Conservation (phyloP, 2,113 vertebrate genomes). For the Andinoacara biseriatus region DNA sequence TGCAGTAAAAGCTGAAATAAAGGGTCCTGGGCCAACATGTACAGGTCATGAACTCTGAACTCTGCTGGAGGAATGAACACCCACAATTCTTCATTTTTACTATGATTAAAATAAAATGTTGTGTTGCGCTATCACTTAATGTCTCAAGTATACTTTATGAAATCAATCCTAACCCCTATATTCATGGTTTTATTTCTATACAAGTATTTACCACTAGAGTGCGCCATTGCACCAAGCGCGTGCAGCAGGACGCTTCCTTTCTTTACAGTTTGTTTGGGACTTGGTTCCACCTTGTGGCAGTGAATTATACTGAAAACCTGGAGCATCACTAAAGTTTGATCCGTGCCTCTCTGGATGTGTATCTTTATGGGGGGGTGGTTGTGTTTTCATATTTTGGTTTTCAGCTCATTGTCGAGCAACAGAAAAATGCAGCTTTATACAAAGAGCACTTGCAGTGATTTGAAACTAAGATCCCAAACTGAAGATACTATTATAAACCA, state of each 20-base stretch:
- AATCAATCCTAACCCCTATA: neutral
- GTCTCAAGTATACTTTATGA: neutral
- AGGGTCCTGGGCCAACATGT: too few relatives aligned
- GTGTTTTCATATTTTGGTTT: neutral
- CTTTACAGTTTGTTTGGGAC: neutral
- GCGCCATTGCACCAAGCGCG: neutral
- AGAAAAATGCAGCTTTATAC: fast-evolving
- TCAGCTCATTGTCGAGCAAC: fast-evolving
- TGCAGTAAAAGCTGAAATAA: neutral
- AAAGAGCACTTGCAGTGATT: neutral
- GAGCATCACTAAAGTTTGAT: too few relatives aligned
- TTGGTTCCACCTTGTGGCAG: neutral
- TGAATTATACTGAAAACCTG: neutral
- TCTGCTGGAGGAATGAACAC: too few relatives aligned
- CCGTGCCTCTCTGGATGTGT: too few relatives aligned
- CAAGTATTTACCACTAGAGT: constrained; percentile 12
- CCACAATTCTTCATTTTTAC: too few relatives aligned
- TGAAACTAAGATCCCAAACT: neutral
- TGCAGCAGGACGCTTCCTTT: neutral
- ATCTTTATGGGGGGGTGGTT: too few relatives aligned
- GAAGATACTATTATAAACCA: neutral
- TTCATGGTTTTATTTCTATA: too few relatives aligned
- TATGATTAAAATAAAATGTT: too few relatives aligned
- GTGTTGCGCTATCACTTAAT: neutral
- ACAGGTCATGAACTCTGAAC: too few relatives aligned